These are phyloP conservation scores for Biston betularia DNA, from an alignment of 2,888 invertebrate genomes.

Conservation along the genomic window DNA sequence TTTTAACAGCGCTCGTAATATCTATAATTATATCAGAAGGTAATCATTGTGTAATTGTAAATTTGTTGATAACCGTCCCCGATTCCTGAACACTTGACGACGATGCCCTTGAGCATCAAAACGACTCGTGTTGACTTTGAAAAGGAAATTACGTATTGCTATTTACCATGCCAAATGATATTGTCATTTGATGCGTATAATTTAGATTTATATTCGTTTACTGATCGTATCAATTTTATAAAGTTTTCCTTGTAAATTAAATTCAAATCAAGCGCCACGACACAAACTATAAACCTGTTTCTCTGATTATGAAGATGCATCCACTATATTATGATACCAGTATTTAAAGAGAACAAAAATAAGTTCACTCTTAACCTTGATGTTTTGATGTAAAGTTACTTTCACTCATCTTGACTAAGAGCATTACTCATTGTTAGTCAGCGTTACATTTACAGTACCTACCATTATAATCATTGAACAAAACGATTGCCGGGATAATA, in stretches of 20 bases:
- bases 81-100: constrained; percentile 25
- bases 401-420: neutral
- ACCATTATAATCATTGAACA: neutral
- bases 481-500: neutral
- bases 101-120: constrained; percentile 26
- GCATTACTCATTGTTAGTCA: neutral
- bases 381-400: neutral
- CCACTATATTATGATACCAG: neutral
- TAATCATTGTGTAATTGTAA: constrained; percentile 35
- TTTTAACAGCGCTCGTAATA: neutral
- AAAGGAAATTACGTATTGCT: constrained; percentile 25
- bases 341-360: neutral
- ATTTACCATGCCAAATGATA: neutral
- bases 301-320: neutral
- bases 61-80: constrained; percentile 30
- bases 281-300: neutral
- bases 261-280: neutral
- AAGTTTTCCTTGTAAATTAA: constrained; percentile 3
- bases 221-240: neutral
- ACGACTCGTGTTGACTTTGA: constrained; percentile 23
- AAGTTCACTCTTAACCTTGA: constrained; percentile 7
- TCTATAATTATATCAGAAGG: constrained; percentile 23
- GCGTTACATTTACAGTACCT: neutral
- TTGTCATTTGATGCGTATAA: neutral
- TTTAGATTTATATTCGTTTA: neutral